A percentile compares a stretch with the other conserved stretches of the same genome.
phyloP scores from a whole-genome alignment of 2,113 vertebrate genomes.

The Gracilinanus agilis region DNA sequence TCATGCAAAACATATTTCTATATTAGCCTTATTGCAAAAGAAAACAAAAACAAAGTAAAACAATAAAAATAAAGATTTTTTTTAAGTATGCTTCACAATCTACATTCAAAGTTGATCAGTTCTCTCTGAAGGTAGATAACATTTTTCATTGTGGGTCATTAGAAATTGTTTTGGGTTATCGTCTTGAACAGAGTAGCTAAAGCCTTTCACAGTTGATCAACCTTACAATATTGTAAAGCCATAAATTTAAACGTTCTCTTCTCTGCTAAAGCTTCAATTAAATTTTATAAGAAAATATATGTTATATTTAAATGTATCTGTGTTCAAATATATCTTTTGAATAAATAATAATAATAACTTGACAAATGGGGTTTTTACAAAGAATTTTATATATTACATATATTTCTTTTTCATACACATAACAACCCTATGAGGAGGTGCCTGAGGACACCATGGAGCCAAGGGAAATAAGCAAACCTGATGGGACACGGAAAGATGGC shows the following conservation, averaged over 20 bases:
- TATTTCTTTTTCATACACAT: background rate
- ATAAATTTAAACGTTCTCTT: background rate
- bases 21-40: background rate
- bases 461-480: background rate
- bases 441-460: background rate
- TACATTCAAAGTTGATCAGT: background rate
- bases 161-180: background rate
- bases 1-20: background rate
- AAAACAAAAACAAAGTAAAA: background rate
- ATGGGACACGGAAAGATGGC: background rate
- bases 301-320: background rate
- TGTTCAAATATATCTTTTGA: background rate
- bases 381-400: background rate
- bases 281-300: background rate
- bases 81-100: background rate
- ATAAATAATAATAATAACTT: background rate
- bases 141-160: background rate
- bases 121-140: background rate
- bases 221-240: background rate
- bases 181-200: background rate
- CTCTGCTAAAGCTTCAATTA: background rate
- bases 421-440: background rate
- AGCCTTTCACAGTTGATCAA: background rate
- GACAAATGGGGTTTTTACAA: background rate
- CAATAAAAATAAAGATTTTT: background rate